A percentile compares a stretch with the other conserved stretches of the same genome.
Evolutionary conservation across 2,797 vertebrate genomes (phyloP).

Genomic region (Triplophysa bombifrons): DNA sequence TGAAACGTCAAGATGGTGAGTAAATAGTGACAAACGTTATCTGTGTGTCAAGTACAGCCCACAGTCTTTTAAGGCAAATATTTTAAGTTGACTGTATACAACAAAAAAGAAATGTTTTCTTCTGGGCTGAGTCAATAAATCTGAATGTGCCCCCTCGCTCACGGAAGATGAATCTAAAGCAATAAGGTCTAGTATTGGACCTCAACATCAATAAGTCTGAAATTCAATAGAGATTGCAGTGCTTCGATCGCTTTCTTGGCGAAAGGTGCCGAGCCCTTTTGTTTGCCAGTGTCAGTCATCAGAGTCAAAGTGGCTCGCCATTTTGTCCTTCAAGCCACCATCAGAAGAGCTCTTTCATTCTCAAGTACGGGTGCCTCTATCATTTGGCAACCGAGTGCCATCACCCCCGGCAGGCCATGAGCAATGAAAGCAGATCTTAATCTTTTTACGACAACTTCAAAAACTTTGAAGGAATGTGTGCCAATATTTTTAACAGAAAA

Average conservation of each 20-base stretch:
- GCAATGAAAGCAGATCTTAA: slow-evolving; percentile 29
- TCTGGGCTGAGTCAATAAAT: slow-evolving; percentile 24
- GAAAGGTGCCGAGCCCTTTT: slow-evolving; percentile 31
- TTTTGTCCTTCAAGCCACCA: slow-evolving; percentile 26
- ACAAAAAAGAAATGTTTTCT: slow-evolving; percentile 10
- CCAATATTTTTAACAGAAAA: slow-evolving; percentile 2
- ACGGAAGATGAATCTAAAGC: slow-evolving; percentile 24
- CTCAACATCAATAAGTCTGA: slow-evolving; percentile 27
- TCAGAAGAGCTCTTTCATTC: slow-evolving; percentile 22
- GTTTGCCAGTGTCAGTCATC: slow-evolving; percentile 42
- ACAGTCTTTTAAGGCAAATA: neutral
- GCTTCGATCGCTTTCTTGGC: slow-evolving; percentile 39
- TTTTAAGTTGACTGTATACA: slow-evolving; percentile 22
- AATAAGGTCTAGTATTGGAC: slow-evolving; percentile 25
- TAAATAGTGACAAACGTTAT: neutral
- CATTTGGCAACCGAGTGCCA: slow-evolving; percentile 25
- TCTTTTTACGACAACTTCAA: slow-evolving; percentile 50
- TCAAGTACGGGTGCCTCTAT: slow-evolving; percentile 21
- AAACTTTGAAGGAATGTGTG: slow-evolving; percentile 37
- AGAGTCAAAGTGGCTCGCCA: slow-evolving; percentile 17
- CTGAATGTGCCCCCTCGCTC: neutral
- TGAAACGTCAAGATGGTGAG: neutral
- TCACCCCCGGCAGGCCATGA: slow-evolving; percentile 2
- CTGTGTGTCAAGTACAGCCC: neutral
- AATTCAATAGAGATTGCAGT: slow-evolving; percentile 41